Evolutionary conservation across 1,140 invertebrate genomes (phyloP).

Genomic region (Vanessa atalanta): DNA sequence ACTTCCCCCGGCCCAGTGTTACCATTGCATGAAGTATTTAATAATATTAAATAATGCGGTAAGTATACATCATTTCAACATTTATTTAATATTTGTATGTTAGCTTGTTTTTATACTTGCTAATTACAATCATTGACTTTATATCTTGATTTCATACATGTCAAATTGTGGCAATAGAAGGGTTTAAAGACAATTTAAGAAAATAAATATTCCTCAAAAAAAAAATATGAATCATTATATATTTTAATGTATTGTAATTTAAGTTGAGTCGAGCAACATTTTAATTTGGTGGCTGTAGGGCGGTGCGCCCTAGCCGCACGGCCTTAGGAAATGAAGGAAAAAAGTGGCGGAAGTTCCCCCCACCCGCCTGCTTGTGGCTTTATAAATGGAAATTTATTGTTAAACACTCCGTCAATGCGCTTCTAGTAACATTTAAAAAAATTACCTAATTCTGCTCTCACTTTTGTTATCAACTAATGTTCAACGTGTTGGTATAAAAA

Average conservation of each 20-base stretch:
- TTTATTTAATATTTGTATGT: no score
- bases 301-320: constrained; percentile 61
- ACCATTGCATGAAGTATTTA: neutral
- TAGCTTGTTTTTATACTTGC: no score
- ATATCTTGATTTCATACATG: no score
- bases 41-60: neutral
- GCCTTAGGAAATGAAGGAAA: constrained; percentile 77
- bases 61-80: no score
- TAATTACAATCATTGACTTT: no score
- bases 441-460: constrained; percentile 59
- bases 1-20: constrained; percentile 9
- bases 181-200: no score
- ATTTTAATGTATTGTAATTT: constrained; percentile 47
- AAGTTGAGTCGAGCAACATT: constrained; percentile 65
- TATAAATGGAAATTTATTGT: constrained; percentile 81
- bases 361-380: constrained; percentile 67
- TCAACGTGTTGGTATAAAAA: constrained; percentile 14
- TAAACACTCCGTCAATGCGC: constrained; percentile 76
- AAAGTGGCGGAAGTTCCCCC: constrained; percentile 71
- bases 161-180: no score
- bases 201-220: no score
- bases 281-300: constrained; percentile 66
- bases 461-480: no score
- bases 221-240: neutral
- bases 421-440: constrained; percentile 53